These are phyloP conservation scores for Eurosta solidaginis DNA, from an alignment of 1,140 invertebrate genomes.

Conservation along the genomic window DNA sequence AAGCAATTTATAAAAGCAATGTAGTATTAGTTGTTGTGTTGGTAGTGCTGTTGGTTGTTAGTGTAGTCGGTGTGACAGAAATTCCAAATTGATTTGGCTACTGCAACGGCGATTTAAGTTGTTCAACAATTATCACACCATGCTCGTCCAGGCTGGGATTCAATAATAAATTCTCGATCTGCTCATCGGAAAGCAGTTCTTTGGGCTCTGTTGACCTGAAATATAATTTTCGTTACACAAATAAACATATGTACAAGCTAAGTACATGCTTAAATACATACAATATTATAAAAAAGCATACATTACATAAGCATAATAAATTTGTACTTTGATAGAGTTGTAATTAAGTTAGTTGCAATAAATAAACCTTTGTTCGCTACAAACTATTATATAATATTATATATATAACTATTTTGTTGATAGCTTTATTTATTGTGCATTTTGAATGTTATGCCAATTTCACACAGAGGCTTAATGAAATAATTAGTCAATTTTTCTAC, in stretches of 20 bases:
- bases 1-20: background rate
- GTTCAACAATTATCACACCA: conserved; percentile 52
- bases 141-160: conserved; percentile 55
- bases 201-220: conserved; percentile 57
- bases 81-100: conserved; percentile 32
- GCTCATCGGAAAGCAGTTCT: conserved; percentile 58
- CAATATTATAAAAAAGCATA: background rate
- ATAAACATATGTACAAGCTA: background rate
- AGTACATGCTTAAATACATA: background rate
- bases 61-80: background rate
- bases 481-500: too few species aligned
- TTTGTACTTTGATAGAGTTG: conserved; percentile 1
- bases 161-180: conserved; percentile 58
- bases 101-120: conserved; percentile 49
- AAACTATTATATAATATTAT: too few species aligned
- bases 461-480: too few species aligned
- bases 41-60: too few species aligned
- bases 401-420: too few species aligned
- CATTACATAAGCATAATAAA: conserved; percentile 2
- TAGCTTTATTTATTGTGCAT: too few species aligned
- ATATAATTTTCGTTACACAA: conserved; percentile 35
- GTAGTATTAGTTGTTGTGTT: background rate
- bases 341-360: background rate
- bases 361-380: too few species aligned
- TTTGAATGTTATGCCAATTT: too few species aligned